Evolutionary conservation across 2,113 vertebrate genomes (phyloP), one percentile per base, ranked within the genome.

Genomic region (Ptilorrhoa leucosticta): DNA sequence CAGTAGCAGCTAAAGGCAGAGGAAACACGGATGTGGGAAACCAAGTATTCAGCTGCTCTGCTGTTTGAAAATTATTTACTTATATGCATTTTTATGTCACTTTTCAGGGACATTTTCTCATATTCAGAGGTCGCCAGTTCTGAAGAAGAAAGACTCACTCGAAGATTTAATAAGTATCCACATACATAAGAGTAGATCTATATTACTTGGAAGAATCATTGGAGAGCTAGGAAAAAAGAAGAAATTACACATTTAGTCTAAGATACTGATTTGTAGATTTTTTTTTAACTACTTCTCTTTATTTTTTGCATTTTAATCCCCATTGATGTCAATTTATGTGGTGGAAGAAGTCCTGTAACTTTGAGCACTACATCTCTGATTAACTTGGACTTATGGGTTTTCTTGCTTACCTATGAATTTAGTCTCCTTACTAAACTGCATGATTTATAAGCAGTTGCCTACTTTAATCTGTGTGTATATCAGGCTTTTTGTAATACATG

Each of bases 91-190:
- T 90, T 94, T 39, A 58, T 96, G 60, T 95, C 75, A 76, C 60
- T 95, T 97, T 97, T 75, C 93, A 99, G 99, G 98, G 90, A 92
- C 90, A 40, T 98, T 98, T 93, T 97, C 98, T 91, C 98, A 98
- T 84, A 97, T 96, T 84, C 97, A 97, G 77, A 98, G 91, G 95
- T 92, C n/a, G 1, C 89, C 97, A 87, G 94, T 91, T 92, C 90
- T 95, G 65, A 98, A 98, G 96, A 98, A 97, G 94, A 98, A 97
- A 87, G 93, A 96, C 30, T 81, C 89, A 7, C 97, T 96, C 83
- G 96, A 96, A 95, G 97, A 98, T 45, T 96, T 98, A 97, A 97
- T 98, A 94, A 98, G 89, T 75, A 96, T 97, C 83, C 91, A 97
- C 44, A 66, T 97, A 64, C 97, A 89, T 82, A 98, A 88, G 50